Conservation (phyloP, 2,113 vertebrate genomes). For the Aspiorhynchus laticeps region DNA sequence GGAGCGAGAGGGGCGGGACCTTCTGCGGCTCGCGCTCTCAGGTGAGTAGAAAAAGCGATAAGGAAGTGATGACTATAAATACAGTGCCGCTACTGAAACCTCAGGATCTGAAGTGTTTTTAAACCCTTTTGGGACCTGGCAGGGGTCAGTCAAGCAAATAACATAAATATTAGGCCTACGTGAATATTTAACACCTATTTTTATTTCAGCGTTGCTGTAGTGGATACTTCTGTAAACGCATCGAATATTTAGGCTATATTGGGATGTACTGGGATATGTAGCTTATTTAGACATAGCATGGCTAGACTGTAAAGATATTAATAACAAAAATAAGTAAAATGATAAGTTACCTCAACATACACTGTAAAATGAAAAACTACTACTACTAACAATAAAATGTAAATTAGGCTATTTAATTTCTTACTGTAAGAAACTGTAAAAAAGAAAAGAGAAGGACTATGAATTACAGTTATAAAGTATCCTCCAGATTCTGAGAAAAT, state of each 20-base stretch:
- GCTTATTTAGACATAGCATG: neutral
- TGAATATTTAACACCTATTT: neutral
- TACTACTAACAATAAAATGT: too few species aligned
- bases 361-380: neutral
- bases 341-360: neutral
- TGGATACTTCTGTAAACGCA: neutral
- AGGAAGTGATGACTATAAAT: conserved; percentile 64
- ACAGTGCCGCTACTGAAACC: conserved; percentile 20
- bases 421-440: neutral
- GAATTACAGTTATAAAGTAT: neutral
- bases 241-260: neutral
- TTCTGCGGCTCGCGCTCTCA: neutral
- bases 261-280: too few species aligned
- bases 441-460: neutral
- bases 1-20: conserved; percentile 48
- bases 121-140: conserved; percentile 8
- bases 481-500: neutral
- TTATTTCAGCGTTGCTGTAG: neutral
- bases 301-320: neutral
- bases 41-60: accelerated
- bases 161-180: neutral
- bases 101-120: neutral
- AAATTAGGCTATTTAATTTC: too few species aligned
- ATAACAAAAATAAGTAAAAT: neutral
- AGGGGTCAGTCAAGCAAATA: neutral